These are phyloP conservation scores for Keiferia lycopersicella DNA, from an alignment of 2,888 invertebrate species.

Conservation along the genomic window DNA sequence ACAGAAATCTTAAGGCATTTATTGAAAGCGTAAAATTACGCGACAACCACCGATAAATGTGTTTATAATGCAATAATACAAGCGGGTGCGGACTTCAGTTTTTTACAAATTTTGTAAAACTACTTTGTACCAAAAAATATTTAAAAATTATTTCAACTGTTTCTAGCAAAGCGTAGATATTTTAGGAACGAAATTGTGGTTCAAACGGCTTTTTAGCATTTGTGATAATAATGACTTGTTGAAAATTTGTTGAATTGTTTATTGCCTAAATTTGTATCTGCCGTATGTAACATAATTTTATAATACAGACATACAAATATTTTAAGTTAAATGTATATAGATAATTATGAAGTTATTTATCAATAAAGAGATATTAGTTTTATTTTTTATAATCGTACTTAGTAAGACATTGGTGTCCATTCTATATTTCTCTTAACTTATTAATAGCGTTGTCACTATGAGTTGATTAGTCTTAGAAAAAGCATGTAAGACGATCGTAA, in stretches of 20 bases:
- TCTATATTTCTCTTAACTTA: too few species aligned
- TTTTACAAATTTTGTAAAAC: background rate
- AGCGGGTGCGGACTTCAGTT: constrained; percentile 45
- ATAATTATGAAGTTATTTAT: constrained; percentile 28
- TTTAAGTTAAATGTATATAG: background rate
- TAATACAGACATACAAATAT: background rate
- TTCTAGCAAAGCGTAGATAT: background rate
- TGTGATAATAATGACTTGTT: background rate
- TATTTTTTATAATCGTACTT: constrained; percentile 8
- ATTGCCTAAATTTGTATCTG: background rate
- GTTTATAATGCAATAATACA: constrained; percentile 24
- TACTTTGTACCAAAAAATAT: background rate
- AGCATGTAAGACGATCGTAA: too few species aligned
- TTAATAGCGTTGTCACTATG: too few species aligned
- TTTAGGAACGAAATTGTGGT: background rate
- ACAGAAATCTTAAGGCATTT: constrained; percentile 19
- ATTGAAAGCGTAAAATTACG: background rate
- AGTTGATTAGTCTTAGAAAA: too few species aligned
- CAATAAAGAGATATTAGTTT: constrained; percentile 30
- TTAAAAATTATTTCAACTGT: background rate
- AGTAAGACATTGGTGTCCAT: too few species aligned
- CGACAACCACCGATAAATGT: background rate
- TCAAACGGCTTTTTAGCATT: background rate
- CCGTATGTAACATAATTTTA: background rate
- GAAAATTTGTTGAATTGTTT: background rate